A percentile compares a stretch with the other conserved stretches of the same genome.
phyloP scores from a whole-genome alignment of 2,888 invertebrate species.

The Thumatha senex region DNA sequence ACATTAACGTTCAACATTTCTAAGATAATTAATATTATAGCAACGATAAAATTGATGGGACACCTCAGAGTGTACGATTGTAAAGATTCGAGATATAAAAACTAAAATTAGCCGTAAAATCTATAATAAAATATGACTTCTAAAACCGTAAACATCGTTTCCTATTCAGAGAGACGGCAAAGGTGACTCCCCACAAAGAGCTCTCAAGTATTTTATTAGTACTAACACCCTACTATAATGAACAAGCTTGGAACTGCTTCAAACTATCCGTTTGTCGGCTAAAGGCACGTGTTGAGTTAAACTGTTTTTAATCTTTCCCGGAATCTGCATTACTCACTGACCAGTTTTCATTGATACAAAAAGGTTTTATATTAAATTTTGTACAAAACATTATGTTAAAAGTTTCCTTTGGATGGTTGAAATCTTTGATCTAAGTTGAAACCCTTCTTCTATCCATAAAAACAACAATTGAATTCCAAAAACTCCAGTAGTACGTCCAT shows the following conservation, averaged over 20 bases:
- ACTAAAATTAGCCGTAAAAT: constrained; percentile 69
- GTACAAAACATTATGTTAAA: constrained; percentile 37
- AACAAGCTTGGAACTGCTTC: constrained; percentile 44
- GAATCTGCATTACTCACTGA: constrained; percentile 47
- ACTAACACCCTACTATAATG: constrained; percentile 60
- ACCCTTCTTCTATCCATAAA: constrained; percentile 47
- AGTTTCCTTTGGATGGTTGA: no score
- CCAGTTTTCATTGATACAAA: constrained; percentile 26
- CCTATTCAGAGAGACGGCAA: constrained; percentile 52
- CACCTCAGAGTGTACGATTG: constrained; percentile 55
- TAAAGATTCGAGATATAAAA: constrained; percentile 50
- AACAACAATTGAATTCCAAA: constrained; percentile 37
- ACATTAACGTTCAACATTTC: constrained; percentile 51
- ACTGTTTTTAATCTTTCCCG: constrained; percentile 60
- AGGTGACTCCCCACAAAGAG: constrained; percentile 41
- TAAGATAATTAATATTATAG: constrained; percentile 54
- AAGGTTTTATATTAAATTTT: constrained; percentile 15
- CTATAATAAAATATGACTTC: constrained; percentile 70
- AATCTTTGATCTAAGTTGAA: no score
- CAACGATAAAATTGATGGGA: constrained; percentile 67
- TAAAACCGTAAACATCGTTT: constrained; percentile 59
- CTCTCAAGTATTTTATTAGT: constrained; percentile 64
- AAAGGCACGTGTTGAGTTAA: constrained; percentile 61
- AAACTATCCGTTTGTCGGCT: constrained; percentile 62
- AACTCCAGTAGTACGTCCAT: constrained; percentile 50